A percentile compares a stretch with the other conserved stretches of the same genome.
phyloP scores from a whole-genome alignment of 92 coral and sea anemone genomes.

The Porites evermanni region DNA sequence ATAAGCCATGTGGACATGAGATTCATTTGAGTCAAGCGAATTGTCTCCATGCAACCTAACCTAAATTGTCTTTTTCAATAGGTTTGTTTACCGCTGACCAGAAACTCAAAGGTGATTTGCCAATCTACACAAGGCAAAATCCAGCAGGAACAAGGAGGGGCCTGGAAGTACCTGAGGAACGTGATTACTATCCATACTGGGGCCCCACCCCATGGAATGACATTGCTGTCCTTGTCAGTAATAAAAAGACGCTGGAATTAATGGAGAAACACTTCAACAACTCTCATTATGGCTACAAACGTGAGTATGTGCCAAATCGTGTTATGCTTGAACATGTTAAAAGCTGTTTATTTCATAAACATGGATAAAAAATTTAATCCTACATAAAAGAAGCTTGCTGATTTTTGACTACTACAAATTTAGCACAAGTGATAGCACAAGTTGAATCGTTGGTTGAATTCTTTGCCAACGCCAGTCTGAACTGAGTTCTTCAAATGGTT shows the following conservation, averaged over 20 bases:
- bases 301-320: background rate
- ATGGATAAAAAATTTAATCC: background rate
- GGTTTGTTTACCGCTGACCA: slow-evolving; percentile 95
- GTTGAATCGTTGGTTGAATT: no score
- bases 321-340: background rate
- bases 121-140: slow-evolving; percentile 86
- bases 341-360: background rate
- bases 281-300: background rate
- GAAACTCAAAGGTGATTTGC: slow-evolving; percentile 58
- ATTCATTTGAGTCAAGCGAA: no score
- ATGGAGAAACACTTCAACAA: slow-evolving; percentile 18
- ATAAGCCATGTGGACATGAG: no score
- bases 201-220: slow-evolving; percentile 34
- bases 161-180: slow-evolving; percentile 90
- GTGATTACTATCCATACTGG: slow-evolving; percentile 48
- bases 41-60: no score
- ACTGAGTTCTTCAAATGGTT: no score
- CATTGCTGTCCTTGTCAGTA: slow-evolving; percentile 66
- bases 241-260: slow-evolving; percentile 59
- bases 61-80: background rate
- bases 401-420: no score
- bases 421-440: no score
- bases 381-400: background rate
- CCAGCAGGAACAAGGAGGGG: slow-evolving; percentile 87
- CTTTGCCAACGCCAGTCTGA: no score